Evolutionary conservation across 1,140 invertebrate genomes (phyloP).

Genomic region (Lycorma delicatula): DNA sequence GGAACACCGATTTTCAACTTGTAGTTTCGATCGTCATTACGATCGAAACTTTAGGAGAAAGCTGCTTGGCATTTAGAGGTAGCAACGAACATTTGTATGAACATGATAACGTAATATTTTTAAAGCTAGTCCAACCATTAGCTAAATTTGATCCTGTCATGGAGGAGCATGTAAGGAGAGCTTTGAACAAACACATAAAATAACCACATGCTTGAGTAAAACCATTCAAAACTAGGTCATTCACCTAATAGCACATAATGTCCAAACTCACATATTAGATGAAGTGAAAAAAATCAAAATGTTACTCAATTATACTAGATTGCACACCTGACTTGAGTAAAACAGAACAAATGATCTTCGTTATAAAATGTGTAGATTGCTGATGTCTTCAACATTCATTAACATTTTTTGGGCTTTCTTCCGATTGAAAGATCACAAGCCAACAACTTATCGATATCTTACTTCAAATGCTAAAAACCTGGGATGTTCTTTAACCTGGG

Average conservation of each 20-base stretch:
- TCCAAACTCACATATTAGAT: background rate
- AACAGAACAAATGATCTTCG: constrained; percentile 27
- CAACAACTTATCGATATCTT: constrained; percentile 15
- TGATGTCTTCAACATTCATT: background rate
- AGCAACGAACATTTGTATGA: constrained; percentile 21
- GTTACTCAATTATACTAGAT: constrained; percentile 31
- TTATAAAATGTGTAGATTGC: background rate
- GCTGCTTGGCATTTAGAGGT: constrained; percentile 28
- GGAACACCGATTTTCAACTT: constrained; percentile 24
- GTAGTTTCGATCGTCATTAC: constrained; percentile 23
- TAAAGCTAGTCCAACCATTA: constrained; percentile 28
- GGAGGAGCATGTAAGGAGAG: constrained; percentile 21
- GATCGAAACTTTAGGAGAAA: constrained; percentile 24
- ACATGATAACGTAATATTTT: constrained; percentile 30
- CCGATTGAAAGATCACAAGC: constrained; percentile 2
- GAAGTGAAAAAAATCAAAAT: constrained; percentile 21
- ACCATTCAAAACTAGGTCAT: constrained; percentile 7
- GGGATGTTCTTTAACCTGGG: constrained; percentile 18
- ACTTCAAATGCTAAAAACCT: constrained; percentile 19
- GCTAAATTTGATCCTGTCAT: constrained; percentile 29
- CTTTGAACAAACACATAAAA: constrained; percentile 1
- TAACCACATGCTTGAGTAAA: background rate
- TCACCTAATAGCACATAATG: background rate
- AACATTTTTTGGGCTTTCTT: constrained; percentile 1
- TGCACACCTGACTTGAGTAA: constrained; percentile 31